A percentile compares a stretch with the other conserved stretches of the same genome.
Conservation (phyloP, 1,140 invertebrate genomes). For the Drosophila sp. region DNA sequence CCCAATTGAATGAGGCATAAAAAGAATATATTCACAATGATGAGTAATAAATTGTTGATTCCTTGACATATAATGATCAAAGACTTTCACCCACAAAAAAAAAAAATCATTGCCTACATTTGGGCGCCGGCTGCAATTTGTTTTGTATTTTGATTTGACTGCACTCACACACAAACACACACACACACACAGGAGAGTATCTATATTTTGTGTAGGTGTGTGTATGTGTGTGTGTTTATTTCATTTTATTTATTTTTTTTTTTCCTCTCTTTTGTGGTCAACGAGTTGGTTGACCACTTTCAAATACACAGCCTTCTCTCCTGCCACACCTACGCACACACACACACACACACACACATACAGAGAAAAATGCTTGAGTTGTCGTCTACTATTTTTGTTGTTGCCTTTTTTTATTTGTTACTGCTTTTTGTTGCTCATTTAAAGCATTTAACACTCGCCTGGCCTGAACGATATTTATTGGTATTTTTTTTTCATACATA, state of each 20-base stretch:
- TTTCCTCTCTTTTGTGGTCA: constrained; percentile 68
- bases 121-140: constrained; percentile 63
- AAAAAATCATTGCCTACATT: constrained; percentile 75
- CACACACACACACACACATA: constrained; percentile 11
- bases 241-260: constrained; percentile 74
- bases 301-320: constrained; percentile 56
- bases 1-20: too few species aligned
- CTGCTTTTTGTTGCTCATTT: constrained; percentile 38
- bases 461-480: constrained; percentile 35
- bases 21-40: too few species aligned
- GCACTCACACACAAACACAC: constrained; percentile 18
- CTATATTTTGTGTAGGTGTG: constrained; percentile 25
- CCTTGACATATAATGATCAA: not conserved
- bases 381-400: not conserved
- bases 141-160: constrained; percentile 79
- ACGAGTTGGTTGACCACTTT: constrained; percentile 81
- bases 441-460: constrained; percentile 66
- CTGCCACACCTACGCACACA: constrained; percentile 29
- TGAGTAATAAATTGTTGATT: too few species aligned
- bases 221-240: constrained; percentile 70
- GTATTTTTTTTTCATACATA: not conserved
- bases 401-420: constrained; percentile 20
- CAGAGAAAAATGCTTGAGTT: constrained; percentile 19
- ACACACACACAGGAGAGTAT: constrained; percentile 14
- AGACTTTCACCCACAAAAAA: not conserved